Evolutionary conservation across 2,113 vertebrate species (phyloP), one percentile per base, ranked within the genome.

Genomic region (Jacana jacana): DNA sequence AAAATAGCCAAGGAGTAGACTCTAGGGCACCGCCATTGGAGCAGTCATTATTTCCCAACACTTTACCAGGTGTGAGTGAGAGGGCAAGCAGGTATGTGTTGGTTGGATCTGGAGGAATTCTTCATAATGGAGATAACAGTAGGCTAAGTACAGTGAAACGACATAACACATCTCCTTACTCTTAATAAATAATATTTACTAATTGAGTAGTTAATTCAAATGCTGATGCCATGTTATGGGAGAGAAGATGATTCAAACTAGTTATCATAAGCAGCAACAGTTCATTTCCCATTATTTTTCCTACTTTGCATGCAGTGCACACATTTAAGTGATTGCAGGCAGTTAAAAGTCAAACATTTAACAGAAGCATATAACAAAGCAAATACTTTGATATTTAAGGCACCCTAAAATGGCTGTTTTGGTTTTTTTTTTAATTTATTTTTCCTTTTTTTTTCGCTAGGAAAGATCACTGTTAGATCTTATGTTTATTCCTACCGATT

Each of bases 181-280:
- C 54, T 83, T 71, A 57, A 68, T 89, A 95, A 95, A 58, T 61
- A 72, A 77, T 83, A 20, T 52, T 75, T 89, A 85, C 42, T 88
- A 85, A 82, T 16, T 81, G 52, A 48, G 33, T 86, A 81, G 16
- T 69, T 72, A 63, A 70, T 94, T 91, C 76, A 87, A 95, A 61
- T 82, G 24, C 42, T 86, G 71, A 68, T 89, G 35, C 63, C 51
- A 10, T 64, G 63, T 71, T 42, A 76, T 49, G 63, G 33, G n/a
- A 52, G 10, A 42, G 84, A 73, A 35, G 55, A 68, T 75, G 39
- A 44, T 51, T 92, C 60, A 93, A 90, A 73, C 18, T 96, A 81
- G 72, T 76, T 27, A 46, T 84, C 58, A 58, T 94, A 82, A 78
- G 60, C 70, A 94, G 33, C 44, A 79, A 76, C 20, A 51, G 40